Evolutionary conservation across 2,888 invertebrate species (phyloP).

Genomic region (Nemoura dubitans): DNA sequence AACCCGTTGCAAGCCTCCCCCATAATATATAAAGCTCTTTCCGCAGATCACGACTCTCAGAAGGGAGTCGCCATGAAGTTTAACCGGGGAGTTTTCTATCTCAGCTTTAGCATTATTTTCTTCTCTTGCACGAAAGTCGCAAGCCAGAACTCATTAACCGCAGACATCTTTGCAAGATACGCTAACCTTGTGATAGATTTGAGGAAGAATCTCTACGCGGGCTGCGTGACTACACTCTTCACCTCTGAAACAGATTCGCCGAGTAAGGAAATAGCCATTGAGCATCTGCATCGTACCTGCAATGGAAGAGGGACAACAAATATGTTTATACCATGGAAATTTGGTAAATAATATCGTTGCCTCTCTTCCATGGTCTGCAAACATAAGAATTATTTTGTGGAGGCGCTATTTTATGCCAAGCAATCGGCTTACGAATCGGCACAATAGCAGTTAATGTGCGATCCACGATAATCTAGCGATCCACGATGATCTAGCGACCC

Average conservation of each 20-base stretch:
- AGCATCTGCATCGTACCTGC: too few relatives aligned
- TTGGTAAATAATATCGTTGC: too few relatives aligned
- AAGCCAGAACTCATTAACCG: neutral
- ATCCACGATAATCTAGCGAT: too few relatives aligned
- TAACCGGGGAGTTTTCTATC: neutral
- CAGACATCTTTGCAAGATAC: neutral
- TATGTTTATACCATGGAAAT: too few relatives aligned
- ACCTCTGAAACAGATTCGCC: neutral
- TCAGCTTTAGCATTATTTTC: neutral
- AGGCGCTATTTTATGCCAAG: too few relatives aligned
- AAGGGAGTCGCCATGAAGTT: neutral
- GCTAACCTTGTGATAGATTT: slow-evolving; percentile 21
- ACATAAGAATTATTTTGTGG: too few relatives aligned
- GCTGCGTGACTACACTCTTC: slow-evolving; percentile 16
- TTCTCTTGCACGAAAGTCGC: neutral
- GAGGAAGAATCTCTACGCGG: neutral
- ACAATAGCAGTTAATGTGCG: too few relatives aligned
- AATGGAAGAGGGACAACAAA: too few relatives aligned
- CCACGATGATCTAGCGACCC: too few relatives aligned
- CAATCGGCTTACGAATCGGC: too few relatives aligned
- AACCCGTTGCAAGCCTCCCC: neutral
- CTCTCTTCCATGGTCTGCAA: too few relatives aligned
- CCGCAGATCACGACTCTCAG: neutral
- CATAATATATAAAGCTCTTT: neutral
- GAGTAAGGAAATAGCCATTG: neutral